Percentiles rank a stretch among this genome's conserved stretches.
These are phyloP conservation scores for Leguminivora glycinivorella DNA, from an alignment of 1,140 invertebrate species.

Conservation along the genomic window DNA sequence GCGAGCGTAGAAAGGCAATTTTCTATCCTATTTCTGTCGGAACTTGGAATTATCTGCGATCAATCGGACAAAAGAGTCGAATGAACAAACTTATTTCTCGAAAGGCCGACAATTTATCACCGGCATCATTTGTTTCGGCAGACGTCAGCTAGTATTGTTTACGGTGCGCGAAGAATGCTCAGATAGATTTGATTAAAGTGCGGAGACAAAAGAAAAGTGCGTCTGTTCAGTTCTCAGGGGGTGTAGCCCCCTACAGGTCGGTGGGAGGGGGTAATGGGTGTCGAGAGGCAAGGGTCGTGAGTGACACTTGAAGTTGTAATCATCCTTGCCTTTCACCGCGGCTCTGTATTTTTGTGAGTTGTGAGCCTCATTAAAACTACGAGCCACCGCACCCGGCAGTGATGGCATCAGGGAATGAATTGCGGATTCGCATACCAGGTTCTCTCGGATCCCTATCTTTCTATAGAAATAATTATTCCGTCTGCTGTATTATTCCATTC, in stretches of 20 bases:
- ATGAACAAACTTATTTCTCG: slow-evolving; percentile 59
- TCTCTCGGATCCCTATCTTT: slow-evolving; percentile 7
- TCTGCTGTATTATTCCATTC: slow-evolving; percentile 16
- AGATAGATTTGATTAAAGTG: slow-evolving; percentile 42
- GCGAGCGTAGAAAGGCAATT: slow-evolving; percentile 47
- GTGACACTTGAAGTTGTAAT: slow-evolving; percentile 34
- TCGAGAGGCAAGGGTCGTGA: slow-evolving; percentile 32
- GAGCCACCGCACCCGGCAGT: slow-evolving; percentile 6
- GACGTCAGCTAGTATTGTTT: slow-evolving; percentile 46
- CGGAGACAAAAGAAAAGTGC: slow-evolving; percentile 27
- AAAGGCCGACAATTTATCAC: slow-evolving; percentile 58
- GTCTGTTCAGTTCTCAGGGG: slow-evolving; percentile 28
- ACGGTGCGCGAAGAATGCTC: slow-evolving; percentile 34
- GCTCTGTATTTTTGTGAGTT: slow-evolving; percentile 27
- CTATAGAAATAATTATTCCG: slow-evolving; percentile 20
- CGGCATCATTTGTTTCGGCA: slow-evolving; percentile 56
- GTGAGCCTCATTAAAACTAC: slow-evolving; percentile 30
- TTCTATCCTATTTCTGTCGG: slow-evolving; percentile 42
- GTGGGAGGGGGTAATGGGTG: slow-evolving; percentile 36
- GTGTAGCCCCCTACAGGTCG: too few relatives aligned
- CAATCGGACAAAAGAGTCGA: slow-evolving; percentile 64
- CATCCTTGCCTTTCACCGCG: slow-evolving; percentile 30
- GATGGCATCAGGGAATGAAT: slow-evolving; percentile 23
- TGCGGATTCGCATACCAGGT: slow-evolving; percentile 8
- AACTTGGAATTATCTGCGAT: slow-evolving; percentile 64